Evolutionary conservation across 2,888 invertebrate genomes (phyloP).

Genomic region (Ennomos fuscantarius): DNA sequence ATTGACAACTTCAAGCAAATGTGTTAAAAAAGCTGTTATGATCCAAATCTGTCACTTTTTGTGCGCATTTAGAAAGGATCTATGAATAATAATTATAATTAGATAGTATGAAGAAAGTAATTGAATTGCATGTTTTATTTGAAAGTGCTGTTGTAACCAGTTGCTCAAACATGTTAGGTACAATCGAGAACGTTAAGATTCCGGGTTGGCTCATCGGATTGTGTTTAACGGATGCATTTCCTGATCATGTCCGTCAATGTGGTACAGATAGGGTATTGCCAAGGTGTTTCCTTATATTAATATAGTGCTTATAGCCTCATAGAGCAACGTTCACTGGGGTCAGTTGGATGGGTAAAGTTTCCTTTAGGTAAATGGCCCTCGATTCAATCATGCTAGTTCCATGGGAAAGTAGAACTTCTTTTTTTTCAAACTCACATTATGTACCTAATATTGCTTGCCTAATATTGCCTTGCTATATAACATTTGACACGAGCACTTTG

Average conservation of each 20-base stretch:
- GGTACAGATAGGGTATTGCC: constrained; percentile 28
- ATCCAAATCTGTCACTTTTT: constrained; percentile 62
- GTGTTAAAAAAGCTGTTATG: constrained; percentile 17
- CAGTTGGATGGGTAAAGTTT: too few species aligned
- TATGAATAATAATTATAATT: constrained; percentile 24
- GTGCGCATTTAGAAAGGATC: constrained; percentile 43
- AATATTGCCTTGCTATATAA: too few species aligned
- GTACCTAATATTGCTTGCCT: too few species aligned
- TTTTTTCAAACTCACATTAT: too few species aligned
- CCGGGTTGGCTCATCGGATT: constrained; percentile 9
- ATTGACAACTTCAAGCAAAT: constrained; percentile 11
- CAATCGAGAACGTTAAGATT: constrained; percentile 8
- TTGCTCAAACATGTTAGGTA: constrained; percentile 4
- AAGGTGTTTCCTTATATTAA: constrained; percentile 34
- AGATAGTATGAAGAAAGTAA: constrained; percentile 55
- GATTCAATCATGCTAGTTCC: too few species aligned
- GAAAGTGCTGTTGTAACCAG: constrained; percentile 52
- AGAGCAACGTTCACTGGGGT: too few species aligned
- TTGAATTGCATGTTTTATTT: constrained; percentile 48
- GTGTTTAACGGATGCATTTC: constrained; percentile 24
- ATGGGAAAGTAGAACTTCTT: too few species aligned
- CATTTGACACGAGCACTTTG: too few species aligned
- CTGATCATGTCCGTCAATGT: constrained; percentile 29
- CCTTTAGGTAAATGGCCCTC: too few species aligned
- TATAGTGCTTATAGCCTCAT: not conserved